These are phyloP conservation scores for Branchinecta lynchi DNA, from an alignment of 1,140 invertebrate genomes.

Conservation along the genomic window DNA sequence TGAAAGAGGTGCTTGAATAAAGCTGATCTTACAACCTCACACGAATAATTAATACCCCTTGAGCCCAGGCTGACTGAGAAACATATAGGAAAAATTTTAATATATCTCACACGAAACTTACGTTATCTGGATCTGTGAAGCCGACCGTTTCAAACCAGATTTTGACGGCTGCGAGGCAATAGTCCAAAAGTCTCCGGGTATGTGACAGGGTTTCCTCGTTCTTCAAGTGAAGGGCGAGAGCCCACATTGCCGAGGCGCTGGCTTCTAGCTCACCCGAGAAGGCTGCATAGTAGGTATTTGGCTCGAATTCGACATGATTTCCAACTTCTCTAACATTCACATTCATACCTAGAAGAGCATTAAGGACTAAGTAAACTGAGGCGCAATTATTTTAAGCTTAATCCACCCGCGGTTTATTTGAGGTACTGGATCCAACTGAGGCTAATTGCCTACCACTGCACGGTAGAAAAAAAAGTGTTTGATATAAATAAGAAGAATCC, in stretches of 20 bases:
- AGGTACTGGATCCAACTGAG: too few species aligned
- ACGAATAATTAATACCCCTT: too few species aligned
- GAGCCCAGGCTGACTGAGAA: too few species aligned
- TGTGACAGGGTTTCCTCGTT: constrained; percentile 50
- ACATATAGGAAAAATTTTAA: too few species aligned
- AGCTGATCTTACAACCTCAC: too few species aligned
- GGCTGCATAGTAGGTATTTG: constrained; percentile 88
- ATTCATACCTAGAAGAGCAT: constrained; percentile 59
- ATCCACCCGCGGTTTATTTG: too few species aligned
- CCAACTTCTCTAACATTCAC: constrained; percentile 75
- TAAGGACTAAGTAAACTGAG: too few species aligned
- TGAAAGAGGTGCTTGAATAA: too few species aligned
- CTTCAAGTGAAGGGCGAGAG: constrained; percentile 68
- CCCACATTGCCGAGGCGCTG: constrained; percentile 93
- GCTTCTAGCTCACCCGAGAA: constrained; percentile 93
- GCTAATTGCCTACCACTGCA: too few species aligned
- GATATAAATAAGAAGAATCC: too few species aligned
- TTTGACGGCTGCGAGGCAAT: constrained; percentile 55
- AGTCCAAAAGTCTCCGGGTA: constrained; percentile 52
- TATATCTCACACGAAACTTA: constrained; percentile 29
- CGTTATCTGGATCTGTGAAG: constrained; percentile 50
- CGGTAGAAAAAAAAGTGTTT: too few species aligned
- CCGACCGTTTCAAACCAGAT: constrained; percentile 73
- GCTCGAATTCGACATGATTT: constrained; percentile 91
- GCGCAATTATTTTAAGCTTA: too few species aligned